A percentile compares a stretch with the other conserved stretches of the same genome.
phyloP scores from a whole-genome alignment of 2,113 vertebrate genomes.

The Cephalopterus ornatus region DNA sequence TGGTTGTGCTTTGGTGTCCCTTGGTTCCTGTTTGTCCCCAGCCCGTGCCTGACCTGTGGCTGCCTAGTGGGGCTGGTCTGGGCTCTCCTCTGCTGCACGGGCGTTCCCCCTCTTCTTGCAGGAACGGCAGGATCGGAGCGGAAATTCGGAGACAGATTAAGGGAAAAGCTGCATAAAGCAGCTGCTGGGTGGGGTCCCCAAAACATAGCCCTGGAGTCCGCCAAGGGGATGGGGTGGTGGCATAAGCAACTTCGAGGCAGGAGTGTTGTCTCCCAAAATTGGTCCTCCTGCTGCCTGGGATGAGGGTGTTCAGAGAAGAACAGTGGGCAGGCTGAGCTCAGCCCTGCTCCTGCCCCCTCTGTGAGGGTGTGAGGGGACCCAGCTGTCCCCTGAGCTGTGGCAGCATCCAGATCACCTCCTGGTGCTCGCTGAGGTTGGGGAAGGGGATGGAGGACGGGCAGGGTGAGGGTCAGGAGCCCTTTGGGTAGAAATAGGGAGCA shows the following conservation, averaged over 20 bases:
- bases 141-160: not conserved
- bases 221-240: not conserved
- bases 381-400: not conserved
- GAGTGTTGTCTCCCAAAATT: not conserved
- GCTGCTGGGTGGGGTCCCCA: not conserved
- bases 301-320: not conserved
- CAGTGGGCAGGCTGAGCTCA: accelerated
- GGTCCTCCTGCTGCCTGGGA: accelerated
- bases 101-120: not conserved
- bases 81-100: accelerated
- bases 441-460: not conserved
- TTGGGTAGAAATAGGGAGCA: not conserved
- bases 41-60: accelerated
- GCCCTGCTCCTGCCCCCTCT: not conserved
- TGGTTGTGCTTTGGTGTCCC: accelerated
- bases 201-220: not conserved
- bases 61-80: not conserved
- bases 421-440: not conserved
- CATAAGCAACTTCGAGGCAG: not conserved
- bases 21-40: not conserved
- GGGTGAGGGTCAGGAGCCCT: not conserved
- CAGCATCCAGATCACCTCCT: not conserved
- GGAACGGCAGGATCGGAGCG: not conserved
- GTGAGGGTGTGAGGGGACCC: accelerated
- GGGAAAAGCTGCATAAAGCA: not conserved